phyloP scores from a whole-genome alignment of 2,797 vertebrate species.

The Acropternis orthonyx region DNA sequence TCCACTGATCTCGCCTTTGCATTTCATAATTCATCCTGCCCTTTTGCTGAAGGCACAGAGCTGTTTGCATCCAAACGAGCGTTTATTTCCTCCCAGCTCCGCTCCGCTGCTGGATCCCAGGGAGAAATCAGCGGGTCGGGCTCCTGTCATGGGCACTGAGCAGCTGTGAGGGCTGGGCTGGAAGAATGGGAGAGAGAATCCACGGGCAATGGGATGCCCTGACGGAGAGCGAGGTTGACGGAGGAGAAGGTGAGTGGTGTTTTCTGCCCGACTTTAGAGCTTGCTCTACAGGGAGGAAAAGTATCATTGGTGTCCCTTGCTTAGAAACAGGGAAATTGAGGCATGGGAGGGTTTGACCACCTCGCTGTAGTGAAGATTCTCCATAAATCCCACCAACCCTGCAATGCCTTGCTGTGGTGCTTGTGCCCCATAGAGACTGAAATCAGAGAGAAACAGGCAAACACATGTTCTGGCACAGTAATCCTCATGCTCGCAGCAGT shows the following conservation, averaged over 20 bases:
- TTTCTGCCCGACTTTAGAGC: neutral
- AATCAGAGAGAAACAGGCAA: neutral
- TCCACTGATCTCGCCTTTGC: neutral
- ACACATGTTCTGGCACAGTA: neutral
- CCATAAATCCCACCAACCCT: neutral
- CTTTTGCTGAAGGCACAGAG: neutral
- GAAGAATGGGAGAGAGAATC: neutral
- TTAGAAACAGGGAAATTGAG: neutral
- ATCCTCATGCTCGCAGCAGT: accelerated
- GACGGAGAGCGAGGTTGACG: accelerated
- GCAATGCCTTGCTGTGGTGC: neutral
- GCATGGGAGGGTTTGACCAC: neutral
- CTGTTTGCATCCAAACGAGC: neutral
- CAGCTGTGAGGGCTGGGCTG: neutral
- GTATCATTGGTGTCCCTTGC: neutral
- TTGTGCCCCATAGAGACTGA: accelerated
- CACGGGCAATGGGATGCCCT: neutral
- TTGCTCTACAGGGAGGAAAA: neutral
- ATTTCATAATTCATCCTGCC: conserved; percentile 51
- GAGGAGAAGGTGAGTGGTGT: neutral
- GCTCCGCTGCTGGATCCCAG: neutral
- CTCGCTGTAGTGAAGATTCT: accelerated
- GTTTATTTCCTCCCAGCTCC: neutral
- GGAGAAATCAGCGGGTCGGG: neutral
- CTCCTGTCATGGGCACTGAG: neutral